Conservation (phyloP, 2,888 invertebrate genomes). For the Ophraella communa region DNA sequence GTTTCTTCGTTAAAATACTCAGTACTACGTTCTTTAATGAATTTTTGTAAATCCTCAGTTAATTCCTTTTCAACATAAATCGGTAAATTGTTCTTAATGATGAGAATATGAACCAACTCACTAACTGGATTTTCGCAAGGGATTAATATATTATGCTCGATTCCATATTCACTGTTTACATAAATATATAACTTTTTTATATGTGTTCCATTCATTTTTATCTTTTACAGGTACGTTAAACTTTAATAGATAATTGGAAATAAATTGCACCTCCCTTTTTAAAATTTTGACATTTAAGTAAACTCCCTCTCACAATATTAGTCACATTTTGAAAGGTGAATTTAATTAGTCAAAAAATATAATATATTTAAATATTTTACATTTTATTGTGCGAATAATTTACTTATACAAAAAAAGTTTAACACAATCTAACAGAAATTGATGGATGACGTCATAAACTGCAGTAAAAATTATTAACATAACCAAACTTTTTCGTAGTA, state of each 20-base stretch:
- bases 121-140: conserved; percentile 51
- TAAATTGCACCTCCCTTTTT: neutral
- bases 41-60: conserved; percentile 32
- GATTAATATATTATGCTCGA: conserved; percentile 48
- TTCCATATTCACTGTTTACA: conserved; percentile 41
- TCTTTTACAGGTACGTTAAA: neutral
- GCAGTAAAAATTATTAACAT: neutral
- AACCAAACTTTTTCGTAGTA: conserved; percentile 16
- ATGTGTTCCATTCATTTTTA: conserved; percentile 20
- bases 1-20: conserved; percentile 70
- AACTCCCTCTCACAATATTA: too few species aligned
- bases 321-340: too few species aligned
- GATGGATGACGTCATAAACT: too few species aligned
- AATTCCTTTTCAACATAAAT: conserved; percentile 56
- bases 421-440: too few species aligned
- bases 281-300: too few species aligned
- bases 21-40: conserved; percentile 35
- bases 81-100: conserved; percentile 50
- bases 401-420: too few species aligned
- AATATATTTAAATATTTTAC: too few species aligned
- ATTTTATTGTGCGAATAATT: too few species aligned
- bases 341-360: too few species aligned
- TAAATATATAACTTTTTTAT: conserved; percentile 37
- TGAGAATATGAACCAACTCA: conserved; percentile 53
- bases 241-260: neutral